Conservation (phyloP, 2,888 invertebrate genomes). For the Ennomos erosarius region DNA sequence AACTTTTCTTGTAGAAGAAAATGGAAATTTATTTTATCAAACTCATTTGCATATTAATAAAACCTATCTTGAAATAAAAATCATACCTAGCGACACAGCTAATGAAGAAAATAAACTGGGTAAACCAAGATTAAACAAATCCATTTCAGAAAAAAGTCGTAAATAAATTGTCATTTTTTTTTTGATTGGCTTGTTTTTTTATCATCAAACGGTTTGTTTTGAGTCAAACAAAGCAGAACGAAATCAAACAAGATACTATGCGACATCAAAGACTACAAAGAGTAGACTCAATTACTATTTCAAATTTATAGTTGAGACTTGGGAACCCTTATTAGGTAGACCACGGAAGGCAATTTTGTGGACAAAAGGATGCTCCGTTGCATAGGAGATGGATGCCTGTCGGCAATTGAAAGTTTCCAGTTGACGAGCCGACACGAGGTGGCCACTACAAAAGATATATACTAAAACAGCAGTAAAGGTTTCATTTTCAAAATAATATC, state of each 20-base stretch:
- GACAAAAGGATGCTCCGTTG: constrained; percentile 77
- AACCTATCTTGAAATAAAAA: too few species aligned
- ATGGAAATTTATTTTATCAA: too few species aligned
- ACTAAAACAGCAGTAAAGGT: constrained; percentile 10
- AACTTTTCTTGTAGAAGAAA: too few species aligned
- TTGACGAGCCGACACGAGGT: constrained; percentile 55
- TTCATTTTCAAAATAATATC: background rate
- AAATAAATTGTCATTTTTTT: constrained; percentile 49
- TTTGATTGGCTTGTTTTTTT: too few species aligned
- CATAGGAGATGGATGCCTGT: constrained; percentile 54
- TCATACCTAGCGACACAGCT: too few species aligned
- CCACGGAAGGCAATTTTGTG: constrained; percentile 79
- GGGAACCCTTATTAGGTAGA: constrained; percentile 76
- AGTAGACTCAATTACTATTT: constrained; percentile 71
- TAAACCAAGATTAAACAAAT: constrained; percentile 10
- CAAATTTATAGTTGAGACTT: constrained; percentile 79
- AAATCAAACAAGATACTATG: constrained; percentile 61
- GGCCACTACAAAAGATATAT: background rate
- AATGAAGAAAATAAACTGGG: too few species aligned
- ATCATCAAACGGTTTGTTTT: constrained; percentile 44
- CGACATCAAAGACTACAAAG: constrained; percentile 76
- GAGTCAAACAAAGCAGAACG: constrained; percentile 53
- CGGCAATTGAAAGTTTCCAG: constrained; percentile 79
- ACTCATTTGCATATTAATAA: too few species aligned
- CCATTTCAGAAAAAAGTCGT: too few species aligned